Conservation (phyloP, 2,888 invertebrate genomes). For the Agrochola circellaris region DNA sequence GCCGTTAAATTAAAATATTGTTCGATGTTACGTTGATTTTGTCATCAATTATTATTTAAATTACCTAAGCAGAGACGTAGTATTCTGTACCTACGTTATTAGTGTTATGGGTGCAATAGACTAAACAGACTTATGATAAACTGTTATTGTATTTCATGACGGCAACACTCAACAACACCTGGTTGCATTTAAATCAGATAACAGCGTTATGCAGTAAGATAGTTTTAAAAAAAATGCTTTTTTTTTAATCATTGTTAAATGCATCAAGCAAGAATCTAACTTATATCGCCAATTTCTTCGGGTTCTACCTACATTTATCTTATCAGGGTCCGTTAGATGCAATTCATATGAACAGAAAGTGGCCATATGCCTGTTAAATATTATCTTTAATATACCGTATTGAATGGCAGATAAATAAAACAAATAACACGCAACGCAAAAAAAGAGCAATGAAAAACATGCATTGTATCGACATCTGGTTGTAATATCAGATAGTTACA, state of each 20-base stretch:
- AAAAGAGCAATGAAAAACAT: neutral
- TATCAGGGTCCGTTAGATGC: neutral
- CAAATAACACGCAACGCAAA: no score
- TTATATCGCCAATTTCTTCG: neutral
- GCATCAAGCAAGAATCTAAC: neutral
- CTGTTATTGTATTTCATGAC: neutral
- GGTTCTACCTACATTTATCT: neutral
- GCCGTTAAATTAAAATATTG: constrained; percentile 23
- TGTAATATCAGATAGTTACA: neutral
- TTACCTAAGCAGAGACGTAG: neutral
- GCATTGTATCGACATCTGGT: constrained; percentile 27
- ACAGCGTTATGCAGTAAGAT: neutral
- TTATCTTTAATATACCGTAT: constrained; percentile 44
- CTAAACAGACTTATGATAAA: neutral
- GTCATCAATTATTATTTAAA: neutral
- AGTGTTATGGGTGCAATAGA: neutral
- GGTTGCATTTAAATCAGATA: neutral
- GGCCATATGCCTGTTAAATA: constrained; percentile 7
- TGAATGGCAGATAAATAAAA: constrained; percentile 28
- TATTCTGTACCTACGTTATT: neutral
- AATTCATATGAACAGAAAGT: neutral
- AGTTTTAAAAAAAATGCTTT: no score
- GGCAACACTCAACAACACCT: neutral
- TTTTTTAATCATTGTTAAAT: neutral
- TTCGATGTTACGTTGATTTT: neutral